These are phyloP conservation scores for Canis aureus DNA, from an alignment of 2,113 vertebrate species.

Conservation along the genomic window DNA sequence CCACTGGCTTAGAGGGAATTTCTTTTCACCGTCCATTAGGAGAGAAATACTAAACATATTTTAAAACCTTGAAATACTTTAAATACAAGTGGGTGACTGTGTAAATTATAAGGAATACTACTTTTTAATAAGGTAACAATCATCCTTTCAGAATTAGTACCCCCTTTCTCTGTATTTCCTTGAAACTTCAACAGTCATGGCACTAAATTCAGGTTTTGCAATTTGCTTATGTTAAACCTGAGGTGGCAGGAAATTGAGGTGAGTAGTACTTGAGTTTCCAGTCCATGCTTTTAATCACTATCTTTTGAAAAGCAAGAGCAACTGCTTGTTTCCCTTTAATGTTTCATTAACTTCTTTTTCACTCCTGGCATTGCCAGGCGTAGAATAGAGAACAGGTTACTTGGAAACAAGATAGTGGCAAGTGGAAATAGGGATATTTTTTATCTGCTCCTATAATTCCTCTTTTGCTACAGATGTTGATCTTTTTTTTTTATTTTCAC, in stretches of 20 bases:
- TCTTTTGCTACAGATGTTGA: background rate
- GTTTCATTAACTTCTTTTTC: slow-evolving; percentile 27
- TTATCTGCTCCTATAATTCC: background rate
- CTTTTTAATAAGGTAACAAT: background rate
- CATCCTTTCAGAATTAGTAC: background rate
- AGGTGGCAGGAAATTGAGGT: background rate
- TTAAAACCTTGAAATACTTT: background rate
- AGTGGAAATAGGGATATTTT: background rate
- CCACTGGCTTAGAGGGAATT: background rate
- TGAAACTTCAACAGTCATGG: background rate
- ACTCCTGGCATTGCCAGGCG: background rate
- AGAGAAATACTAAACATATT: background rate
- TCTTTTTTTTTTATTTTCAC: slow-evolving; percentile 26
- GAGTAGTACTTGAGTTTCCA: background rate
- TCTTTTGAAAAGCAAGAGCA: slow-evolving; percentile 28
- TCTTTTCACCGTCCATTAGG: background rate
- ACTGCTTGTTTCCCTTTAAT: background rate
- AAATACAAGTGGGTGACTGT: background rate
- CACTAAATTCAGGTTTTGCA: background rate
- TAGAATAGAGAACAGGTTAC: background rate
- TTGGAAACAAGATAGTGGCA: background rate
- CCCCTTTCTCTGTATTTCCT: background rate
- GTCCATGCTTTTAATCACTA: background rate
- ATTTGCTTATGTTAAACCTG: slow-evolving; percentile 19
- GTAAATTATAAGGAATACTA: background rate